phyloP scores from a whole-genome alignment of 2,797 vertebrate species.

The Fringilla coelebs region DNA sequence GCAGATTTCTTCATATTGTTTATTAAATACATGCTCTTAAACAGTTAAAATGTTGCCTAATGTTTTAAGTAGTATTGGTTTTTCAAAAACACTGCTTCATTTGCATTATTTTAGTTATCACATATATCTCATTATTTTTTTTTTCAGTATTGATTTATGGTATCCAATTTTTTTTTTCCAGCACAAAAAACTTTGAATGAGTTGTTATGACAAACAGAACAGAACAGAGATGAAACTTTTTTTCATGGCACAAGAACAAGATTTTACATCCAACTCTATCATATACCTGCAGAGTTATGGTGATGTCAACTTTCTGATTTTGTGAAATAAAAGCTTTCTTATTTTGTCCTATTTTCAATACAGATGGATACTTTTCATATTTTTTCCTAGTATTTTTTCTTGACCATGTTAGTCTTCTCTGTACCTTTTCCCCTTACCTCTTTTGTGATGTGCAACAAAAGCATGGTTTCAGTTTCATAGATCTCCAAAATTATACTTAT shows the following conservation, averaged over 20 bases:
- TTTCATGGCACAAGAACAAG: neutral
- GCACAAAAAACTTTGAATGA: neutral
- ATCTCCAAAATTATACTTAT: neutral
- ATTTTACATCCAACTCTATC: neutral
- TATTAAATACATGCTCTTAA: neutral
- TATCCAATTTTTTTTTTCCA: neutral
- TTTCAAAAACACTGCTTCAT: neutral
- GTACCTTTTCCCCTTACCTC: neutral
- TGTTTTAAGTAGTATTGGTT: neutral
- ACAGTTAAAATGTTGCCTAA: neutral
- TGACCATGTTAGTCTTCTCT: neutral
- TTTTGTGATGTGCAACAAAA: neutral
- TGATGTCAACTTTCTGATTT: neutral
- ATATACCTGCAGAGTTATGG: neutral
- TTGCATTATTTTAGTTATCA: neutral
- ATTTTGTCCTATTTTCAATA: neutral
- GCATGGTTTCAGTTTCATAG: neutral
- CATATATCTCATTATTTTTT: neutral
- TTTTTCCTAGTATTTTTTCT: neutral
- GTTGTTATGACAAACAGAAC: neutral
- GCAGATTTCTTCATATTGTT: neutral
- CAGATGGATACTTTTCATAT: neutral
- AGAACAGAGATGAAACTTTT: neutral
- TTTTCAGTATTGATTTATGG: neutral
- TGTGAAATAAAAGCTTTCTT: neutral